These are phyloP conservation scores for Lepus oiostolus DNA, from an alignment of 2,797 vertebrate species.

Conservation along the genomic window DNA sequence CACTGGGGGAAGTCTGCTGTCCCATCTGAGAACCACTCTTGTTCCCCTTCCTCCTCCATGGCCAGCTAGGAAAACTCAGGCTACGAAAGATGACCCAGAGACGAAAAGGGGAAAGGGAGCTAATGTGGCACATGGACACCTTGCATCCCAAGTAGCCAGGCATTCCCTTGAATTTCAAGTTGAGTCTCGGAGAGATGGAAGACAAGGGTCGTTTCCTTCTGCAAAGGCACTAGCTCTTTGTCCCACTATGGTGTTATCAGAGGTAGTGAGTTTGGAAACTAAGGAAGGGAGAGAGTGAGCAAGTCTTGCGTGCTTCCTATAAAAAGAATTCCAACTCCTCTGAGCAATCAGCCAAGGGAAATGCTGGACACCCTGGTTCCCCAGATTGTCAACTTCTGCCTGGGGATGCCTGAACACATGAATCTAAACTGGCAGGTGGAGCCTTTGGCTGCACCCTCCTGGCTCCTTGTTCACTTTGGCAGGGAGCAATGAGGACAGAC, in stretches of 20 bases:
- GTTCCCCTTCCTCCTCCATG: not conserved
- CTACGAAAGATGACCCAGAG: constrained; percentile 9
- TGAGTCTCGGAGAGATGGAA: constrained; percentile 3
- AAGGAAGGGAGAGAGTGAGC: not conserved
- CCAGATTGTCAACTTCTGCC: not conserved
- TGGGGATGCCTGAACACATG: not conserved
- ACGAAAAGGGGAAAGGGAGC: not conserved
- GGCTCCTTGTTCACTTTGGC: not conserved
- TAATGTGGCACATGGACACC: not conserved
- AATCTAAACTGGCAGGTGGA: not conserved
- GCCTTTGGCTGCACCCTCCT: not conserved
- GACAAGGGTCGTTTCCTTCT: constrained; percentile 24
- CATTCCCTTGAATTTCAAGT: constrained; percentile 24
- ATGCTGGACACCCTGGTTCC: not conserved
- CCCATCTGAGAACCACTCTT: not conserved
- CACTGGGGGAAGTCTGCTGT: not conserved
- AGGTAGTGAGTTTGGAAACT: not conserved
- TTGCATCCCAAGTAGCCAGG: not conserved
- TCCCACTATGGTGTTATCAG: constrained; percentile 3
- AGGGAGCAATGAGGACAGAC: not conserved
- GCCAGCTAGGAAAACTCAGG: constrained; percentile 21
- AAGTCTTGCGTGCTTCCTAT: not conserved
- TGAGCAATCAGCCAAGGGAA: constrained; percentile 8
- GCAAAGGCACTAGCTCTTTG: constrained; percentile 58
- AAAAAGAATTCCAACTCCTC: constrained; percentile 26